Evolutionary conservation across 2,888 invertebrate species (phyloP), one percentile per base, ranked within the genome.

Genomic region (Chalcosyrphus nemorum): DNA sequence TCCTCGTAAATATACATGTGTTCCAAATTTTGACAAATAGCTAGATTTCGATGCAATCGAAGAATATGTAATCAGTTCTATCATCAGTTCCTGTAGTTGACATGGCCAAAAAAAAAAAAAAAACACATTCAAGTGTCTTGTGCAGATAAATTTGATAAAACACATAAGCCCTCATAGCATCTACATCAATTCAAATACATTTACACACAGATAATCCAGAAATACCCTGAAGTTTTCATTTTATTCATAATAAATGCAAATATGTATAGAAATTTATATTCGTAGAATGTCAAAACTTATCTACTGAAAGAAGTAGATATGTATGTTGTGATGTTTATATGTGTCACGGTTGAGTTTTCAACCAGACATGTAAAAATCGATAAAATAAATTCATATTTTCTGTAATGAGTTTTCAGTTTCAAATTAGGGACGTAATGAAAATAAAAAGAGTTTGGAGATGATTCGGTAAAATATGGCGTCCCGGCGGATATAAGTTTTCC

Each of bases 21-120:
- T 70, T 77, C n/a, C 1, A 52, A 54, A 72, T 19, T 65, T 45
- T 66, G 72, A 57, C 72, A 65, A 65, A 72, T 65, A 24, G 2
- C 3, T 24, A 35, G 38, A 35, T 54, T 77, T 70, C 11, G 6
- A 54, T 50, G 13, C 35, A 35, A 35, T 24, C 6, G 9, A 21
- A 21, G 35, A 3, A 61, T n/a, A 17, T 19, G 7, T 1, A 61
- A 19, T 43, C 43, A 29, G n/a, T 17, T 15, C 41, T 15, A 27
- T 29, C 45, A 45, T 29, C 45, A 19, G 11, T n/a, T n/a, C n/a
- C 3, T 7, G 56, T 56, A n/a, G 4, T 9, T 45, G 19, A 45
- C 19, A 11, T 19, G 9, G 2, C 35, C 35, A 3, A 9, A 1
- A 9, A 9, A 45, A 2, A 2, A 2, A 6, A 11, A 19, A 32